These are phyloP conservation scores for Ophraella communa DNA, from an alignment of 2,888 invertebrate species.

Conservation along the genomic window DNA sequence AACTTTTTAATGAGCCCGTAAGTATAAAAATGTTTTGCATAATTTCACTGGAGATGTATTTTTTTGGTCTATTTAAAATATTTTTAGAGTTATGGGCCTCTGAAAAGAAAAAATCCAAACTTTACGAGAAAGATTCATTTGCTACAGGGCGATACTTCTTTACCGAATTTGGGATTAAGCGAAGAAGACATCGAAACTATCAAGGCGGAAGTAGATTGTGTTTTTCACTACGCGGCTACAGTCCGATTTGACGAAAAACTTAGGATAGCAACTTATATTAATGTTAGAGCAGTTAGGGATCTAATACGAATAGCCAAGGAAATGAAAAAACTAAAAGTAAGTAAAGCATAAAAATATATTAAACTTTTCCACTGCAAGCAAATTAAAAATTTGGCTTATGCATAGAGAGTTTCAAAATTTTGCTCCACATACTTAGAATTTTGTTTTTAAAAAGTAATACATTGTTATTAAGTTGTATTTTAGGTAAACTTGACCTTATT, in stretches of 20 bases:
- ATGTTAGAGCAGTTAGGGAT: conserved; percentile 71
- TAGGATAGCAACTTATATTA: conserved; percentile 71
- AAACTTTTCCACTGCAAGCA: too few relatives aligned
- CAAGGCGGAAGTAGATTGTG: conserved; percentile 66
- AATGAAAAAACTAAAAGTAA: conserved; percentile 70
- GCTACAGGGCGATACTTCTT: conserved; percentile 64
- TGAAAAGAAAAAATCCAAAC: conserved; percentile 62
- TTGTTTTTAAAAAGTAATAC: too few relatives aligned
- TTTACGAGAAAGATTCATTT: conserved; percentile 65
- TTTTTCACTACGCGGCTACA: conserved; percentile 80
- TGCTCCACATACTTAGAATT: too few relatives aligned
- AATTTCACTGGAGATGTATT: background rate
- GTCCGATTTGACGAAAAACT: conserved; percentile 78
- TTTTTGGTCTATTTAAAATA: background rate
- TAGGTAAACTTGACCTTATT: too few relatives aligned
- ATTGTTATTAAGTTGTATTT: too few relatives aligned
- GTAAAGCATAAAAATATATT: conserved; percentile 21
- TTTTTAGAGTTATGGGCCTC: conserved; percentile 46
- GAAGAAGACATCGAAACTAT: conserved; percentile 57
- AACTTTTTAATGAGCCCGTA: conserved; percentile 68
- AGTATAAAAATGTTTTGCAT: too few relatives aligned
- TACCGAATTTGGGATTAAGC: conserved; percentile 64
- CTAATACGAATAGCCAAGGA: conserved; percentile 69
- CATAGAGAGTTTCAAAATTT: too few relatives aligned
- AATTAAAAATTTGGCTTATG: too few relatives aligned